Percentiles rank a stretch among this genome's conserved stretches.
These are phyloP conservation scores for Metellina segmentata DNA, from an alignment of 2,888 invertebrate genomes.

Conservation along the genomic window DNA sequence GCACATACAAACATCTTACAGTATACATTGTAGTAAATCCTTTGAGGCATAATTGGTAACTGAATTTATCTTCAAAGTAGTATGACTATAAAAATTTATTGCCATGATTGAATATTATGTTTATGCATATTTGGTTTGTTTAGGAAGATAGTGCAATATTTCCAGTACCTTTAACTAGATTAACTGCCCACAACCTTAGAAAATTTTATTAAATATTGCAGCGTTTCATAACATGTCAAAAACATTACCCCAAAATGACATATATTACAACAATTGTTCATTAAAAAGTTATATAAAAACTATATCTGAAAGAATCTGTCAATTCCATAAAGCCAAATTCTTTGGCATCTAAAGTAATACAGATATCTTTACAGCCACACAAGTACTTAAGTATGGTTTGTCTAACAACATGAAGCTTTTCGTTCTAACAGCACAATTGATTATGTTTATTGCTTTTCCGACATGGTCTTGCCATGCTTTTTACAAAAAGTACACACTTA, in stretches of 20 bases:
- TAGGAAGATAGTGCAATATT: conserved; percentile 55
- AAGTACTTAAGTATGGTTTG: conserved; percentile 64
- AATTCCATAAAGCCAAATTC: conserved; percentile 53
- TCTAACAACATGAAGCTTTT: conserved; percentile 59
- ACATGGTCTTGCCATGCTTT: conserved; percentile 57
- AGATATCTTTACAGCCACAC: conserved; percentile 65
- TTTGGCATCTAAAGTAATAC: conserved; percentile 60
- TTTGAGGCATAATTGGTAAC: conserved; percentile 36
- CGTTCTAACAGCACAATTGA: conserved; percentile 67
- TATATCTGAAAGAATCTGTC: conserved; percentile 71
- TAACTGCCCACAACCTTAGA: conserved; percentile 53
- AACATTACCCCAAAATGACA: conserved; percentile 72
- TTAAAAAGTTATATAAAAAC: conserved; percentile 75
- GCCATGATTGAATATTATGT: conserved; percentile 58
- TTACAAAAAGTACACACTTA: conserved; percentile 54
- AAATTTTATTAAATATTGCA: conserved; percentile 65
- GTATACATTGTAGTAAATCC: conserved; percentile 23
- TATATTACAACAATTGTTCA: conserved; percentile 66
- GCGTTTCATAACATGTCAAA: conserved; percentile 62
- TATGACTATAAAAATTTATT: conserved; percentile 57
- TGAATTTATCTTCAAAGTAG: conserved; percentile 33
- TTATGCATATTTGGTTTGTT: conserved; percentile 42
- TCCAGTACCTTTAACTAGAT: conserved; percentile 47
- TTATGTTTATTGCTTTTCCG: conserved; percentile 72
- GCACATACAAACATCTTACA: conserved; percentile 25